phyloP scores from a whole-genome alignment of 2,113 vertebrate species.

The Poeciliopsis turrubarensis region DNA sequence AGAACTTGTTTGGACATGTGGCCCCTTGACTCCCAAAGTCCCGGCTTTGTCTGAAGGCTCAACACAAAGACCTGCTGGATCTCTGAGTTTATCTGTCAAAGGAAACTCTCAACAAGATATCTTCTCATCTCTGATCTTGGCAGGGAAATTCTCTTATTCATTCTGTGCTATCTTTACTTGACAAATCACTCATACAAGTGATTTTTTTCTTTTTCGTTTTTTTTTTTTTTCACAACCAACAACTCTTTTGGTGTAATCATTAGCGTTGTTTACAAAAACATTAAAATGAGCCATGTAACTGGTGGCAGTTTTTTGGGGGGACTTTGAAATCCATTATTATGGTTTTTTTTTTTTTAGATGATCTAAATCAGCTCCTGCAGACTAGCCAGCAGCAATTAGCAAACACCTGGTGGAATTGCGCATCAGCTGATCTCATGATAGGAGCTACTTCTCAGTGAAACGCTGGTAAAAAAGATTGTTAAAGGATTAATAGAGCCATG shows the following conservation, averaged over 20 bases:
- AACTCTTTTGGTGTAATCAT: too few relatives aligned
- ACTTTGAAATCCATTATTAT: too few relatives aligned
- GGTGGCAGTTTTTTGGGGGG: too few relatives aligned
- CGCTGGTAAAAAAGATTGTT: too few relatives aligned
- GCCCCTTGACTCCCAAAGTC: slow-evolving; percentile 61
- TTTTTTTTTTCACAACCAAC: not conserved
- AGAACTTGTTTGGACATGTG: slow-evolving; percentile 67
- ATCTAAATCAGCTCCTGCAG: too few relatives aligned
- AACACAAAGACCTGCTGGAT: slow-evolving; percentile 39
- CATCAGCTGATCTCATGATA: too few relatives aligned
- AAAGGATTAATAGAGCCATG: too few relatives aligned
- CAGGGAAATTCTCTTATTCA: not conserved
- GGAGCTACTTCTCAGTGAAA: too few relatives aligned
- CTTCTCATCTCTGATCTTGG: not conserved
- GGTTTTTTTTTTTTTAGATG: too few relatives aligned
- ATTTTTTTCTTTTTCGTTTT: not conserved
- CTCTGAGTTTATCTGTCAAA: slow-evolving; percentile 35
- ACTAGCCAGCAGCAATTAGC: too few relatives aligned
- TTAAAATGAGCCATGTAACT: not conserved
- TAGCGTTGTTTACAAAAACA: not conserved
- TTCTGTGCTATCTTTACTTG: not conserved
- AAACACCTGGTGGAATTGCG: too few relatives aligned
- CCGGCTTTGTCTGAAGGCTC: slow-evolving; percentile 45
- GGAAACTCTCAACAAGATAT: slow-evolving; percentile 19
- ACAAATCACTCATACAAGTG: not conserved